Conservation (phyloP, 2,797 vertebrate genomes). For the Antennarius maculatus region DNA sequence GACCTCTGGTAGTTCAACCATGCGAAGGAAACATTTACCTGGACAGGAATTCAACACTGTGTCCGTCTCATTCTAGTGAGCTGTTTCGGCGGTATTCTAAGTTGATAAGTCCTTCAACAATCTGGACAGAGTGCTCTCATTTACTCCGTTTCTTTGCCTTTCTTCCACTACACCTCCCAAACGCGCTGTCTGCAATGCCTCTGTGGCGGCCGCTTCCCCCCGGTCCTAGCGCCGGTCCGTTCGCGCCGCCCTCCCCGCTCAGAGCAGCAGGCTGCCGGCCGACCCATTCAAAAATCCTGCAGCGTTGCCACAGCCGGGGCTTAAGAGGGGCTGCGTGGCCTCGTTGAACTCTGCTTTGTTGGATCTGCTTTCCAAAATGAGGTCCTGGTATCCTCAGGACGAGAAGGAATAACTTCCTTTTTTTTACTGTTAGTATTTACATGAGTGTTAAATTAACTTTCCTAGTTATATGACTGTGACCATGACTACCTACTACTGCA, state of each 20-base stretch:
- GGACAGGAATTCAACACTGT: conserved; percentile 78
- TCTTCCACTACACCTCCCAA: conserved; percentile 85
- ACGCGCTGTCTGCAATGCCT: conserved; percentile 80
- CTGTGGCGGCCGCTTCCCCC: conserved; percentile 70
- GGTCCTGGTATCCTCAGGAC: conserved; percentile 17
- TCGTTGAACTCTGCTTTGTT: conserved; percentile 53
- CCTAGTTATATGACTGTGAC: too few species aligned
- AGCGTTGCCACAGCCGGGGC: conserved; percentile 26
- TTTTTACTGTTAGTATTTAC: conserved; percentile 8
- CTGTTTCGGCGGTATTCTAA: conserved; percentile 75
- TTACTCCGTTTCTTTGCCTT: conserved; percentile 85
- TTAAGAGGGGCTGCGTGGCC: conserved; percentile 42
- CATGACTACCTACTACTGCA: too few species aligned
- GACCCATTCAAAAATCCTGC: conserved; percentile 56
- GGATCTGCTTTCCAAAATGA: conserved; percentile 47
- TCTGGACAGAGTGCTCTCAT: conserved; percentile 84
- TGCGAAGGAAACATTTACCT: conserved; percentile 82
- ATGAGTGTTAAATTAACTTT: too few species aligned
- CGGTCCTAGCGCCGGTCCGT: conserved; percentile 77
- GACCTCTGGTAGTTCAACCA: conserved; percentile 75
- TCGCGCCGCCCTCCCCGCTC: conserved; percentile 6
- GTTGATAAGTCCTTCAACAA: conserved; percentile 83
- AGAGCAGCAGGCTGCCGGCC: conserved; percentile 18
- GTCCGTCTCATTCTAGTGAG: conserved; percentile 81
- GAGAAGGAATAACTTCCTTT: conserved; percentile 2